Evolutionary conservation across 2,888 invertebrate species (phyloP).

Genomic region (Agonopterix alstromeriana): DNA sequence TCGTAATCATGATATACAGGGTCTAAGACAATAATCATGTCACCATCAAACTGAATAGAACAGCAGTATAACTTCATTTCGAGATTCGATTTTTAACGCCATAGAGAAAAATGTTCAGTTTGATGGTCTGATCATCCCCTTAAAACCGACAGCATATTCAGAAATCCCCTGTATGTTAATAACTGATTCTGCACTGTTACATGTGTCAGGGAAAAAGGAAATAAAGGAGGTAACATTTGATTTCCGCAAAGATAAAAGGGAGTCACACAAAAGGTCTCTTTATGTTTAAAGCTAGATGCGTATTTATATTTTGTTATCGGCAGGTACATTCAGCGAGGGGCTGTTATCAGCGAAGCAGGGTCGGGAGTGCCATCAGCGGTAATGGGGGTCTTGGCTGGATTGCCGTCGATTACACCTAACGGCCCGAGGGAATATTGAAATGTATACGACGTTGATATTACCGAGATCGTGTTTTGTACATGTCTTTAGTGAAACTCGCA

Average conservation of each 20-base stretch:
- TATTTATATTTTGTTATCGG: constrained; percentile 44
- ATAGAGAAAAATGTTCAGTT: no score
- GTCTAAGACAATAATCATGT: no score
- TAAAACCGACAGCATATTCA: no score
- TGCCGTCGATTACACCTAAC: constrained; percentile 61
- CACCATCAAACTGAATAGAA: no score
- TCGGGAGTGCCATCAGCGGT: constrained; percentile 49
- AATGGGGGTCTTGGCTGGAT: constrained; percentile 59
- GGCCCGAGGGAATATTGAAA: constrained; percentile 52
- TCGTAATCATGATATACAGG: no score
- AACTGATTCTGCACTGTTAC: no score
- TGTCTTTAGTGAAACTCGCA: neutral
- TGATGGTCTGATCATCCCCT: no score
- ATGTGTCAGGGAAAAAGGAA: neutral
- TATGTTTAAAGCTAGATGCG: neutral
- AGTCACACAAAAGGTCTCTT: neutral
- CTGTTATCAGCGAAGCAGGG: constrained; percentile 14
- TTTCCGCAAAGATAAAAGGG: neutral
- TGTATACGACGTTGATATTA: constrained; percentile 17
- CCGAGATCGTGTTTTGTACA: constrained; percentile 1
- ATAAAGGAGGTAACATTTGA: constrained; percentile 1
- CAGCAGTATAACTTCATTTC: no score
- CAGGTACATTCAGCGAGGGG: constrained; percentile 23
- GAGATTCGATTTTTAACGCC: no score
- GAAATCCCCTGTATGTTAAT: no score